phyloP scores from a whole-genome alignment of 23 tunicate genomes.

The Halocynthia roretzi region DNA sequence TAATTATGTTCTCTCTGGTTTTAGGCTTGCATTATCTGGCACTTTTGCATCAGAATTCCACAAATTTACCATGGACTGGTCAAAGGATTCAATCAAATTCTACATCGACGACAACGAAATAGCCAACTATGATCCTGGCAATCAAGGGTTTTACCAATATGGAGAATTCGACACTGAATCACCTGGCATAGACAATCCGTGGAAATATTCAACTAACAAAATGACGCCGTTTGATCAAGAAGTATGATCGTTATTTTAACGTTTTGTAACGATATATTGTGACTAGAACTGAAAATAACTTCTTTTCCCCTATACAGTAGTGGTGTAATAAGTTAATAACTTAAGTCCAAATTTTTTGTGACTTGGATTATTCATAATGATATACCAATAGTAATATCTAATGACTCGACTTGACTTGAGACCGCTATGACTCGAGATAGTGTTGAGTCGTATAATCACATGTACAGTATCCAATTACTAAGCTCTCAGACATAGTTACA shows the following conservation, averaged over 20 bases:
- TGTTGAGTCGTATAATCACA: too few species aligned
- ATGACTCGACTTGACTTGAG: too few species aligned
- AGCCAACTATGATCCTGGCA: conserved; percentile 49
- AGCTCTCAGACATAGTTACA: too few species aligned
- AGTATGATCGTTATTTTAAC: conserved; percentile 13
- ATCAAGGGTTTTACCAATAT: conserved; percentile 62
- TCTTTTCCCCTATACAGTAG: too few species aligned
- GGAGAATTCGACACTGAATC: conserved; percentile 67
- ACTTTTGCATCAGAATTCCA: conserved; percentile 44
- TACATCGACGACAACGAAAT: conserved; percentile 46
- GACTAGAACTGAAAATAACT: too few species aligned
- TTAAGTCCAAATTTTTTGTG: too few species aligned
- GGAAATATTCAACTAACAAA: conserved; percentile 45
- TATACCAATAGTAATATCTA: too few species aligned
- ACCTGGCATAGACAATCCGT: conserved; percentile 71
- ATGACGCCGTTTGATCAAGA: conserved; percentile 88
- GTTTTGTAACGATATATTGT: too few species aligned
- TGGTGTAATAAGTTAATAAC: too few species aligned
- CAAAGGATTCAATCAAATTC: conserved; percentile 33
- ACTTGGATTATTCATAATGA: too few species aligned
- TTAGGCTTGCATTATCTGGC: conserved; percentile 19
- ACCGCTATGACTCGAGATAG: too few species aligned
- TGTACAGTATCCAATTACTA: too few species aligned
- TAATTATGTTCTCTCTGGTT: not conserved
- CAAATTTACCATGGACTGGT: conserved; percentile 66